phyloP scores from a whole-genome alignment of 2,113 vertebrate genomes.

The Silurus glanis region DNA sequence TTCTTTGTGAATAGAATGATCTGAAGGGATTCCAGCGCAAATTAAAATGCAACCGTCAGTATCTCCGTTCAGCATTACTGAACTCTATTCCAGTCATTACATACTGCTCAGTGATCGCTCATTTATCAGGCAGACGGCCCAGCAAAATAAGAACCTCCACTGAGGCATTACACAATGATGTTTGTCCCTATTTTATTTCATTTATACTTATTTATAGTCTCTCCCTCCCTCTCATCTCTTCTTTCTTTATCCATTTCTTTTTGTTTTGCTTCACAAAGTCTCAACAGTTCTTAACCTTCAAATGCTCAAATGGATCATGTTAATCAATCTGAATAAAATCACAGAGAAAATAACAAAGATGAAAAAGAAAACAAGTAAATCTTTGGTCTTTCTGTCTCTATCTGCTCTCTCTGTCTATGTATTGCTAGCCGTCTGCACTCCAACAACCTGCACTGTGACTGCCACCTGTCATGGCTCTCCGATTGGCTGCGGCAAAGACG shows the following conservation, averaged over 20 bases:
- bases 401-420: conserved; percentile 30
- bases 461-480: conserved; percentile 96
- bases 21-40: background rate
- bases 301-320: background rate
- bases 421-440: conserved; percentile 89
- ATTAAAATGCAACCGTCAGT: background rate
- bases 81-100: conserved; percentile 27
- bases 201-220: background rate
- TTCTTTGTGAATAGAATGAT: background rate
- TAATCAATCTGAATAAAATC: background rate
- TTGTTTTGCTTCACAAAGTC: background rate
- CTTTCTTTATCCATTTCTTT: background rate
- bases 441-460: conserved; percentile 95
- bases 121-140: conserved; percentile 1
- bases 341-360: background rate
- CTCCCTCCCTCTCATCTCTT: background rate
- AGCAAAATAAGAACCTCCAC: conserved; percentile 29
- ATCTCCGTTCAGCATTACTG: conserved; percentile 16
- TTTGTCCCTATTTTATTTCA: background rate
- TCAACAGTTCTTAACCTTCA: background rate
- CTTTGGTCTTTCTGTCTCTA: conserved; percentile 11
- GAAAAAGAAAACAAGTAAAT: background rate
- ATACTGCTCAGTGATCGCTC: conserved; percentile 17
- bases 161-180: conserved; percentile 18
- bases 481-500: conserved; percentile 93